Conservation (phyloP, 2,797 vertebrate genomes). For the Chelon auratus region DNA sequence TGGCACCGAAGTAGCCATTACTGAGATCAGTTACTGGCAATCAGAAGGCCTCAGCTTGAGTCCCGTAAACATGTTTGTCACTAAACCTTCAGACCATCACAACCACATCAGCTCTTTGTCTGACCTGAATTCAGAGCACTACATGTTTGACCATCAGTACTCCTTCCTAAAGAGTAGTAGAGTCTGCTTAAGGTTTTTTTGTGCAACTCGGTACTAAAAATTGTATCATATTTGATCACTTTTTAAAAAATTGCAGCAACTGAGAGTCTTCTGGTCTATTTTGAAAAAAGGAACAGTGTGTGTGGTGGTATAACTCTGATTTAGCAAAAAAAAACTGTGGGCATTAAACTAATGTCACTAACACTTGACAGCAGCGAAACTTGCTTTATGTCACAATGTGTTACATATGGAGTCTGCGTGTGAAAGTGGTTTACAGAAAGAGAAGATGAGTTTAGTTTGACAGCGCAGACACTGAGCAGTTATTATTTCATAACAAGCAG, state of each 20-base stretch:
- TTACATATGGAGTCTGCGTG: conserved; percentile 31
- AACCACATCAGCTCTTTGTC: conserved; percentile 11
- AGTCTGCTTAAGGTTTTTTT: no score
- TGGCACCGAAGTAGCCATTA: not conserved
- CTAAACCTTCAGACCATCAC: not conserved
- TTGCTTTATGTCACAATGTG: conserved; percentile 21
- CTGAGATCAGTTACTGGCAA: conserved; percentile 14
- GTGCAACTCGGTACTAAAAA: no score
- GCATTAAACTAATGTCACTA: conserved; percentile 34
- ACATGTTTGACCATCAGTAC: no score
- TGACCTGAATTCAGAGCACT: not conserved
- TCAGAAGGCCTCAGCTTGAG: conserved; percentile 6
- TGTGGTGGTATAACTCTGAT: not conserved
- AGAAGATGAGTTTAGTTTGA: conserved; percentile 30
- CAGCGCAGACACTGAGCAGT: conserved; percentile 33
- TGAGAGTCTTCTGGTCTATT: conserved; percentile 4
- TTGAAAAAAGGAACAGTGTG: not conserved
- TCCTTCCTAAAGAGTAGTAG: no score
- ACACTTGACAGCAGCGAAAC: conserved; percentile 31
- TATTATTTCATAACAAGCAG: conserved; percentile 39
- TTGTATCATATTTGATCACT: no score
- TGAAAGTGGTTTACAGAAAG: conserved; percentile 20
- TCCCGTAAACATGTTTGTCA: not conserved
- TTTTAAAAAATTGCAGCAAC: not conserved
- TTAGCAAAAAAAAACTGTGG: conserved; percentile 20